Conservation (phyloP, 2,113 vertebrate species). For the Macquaria ambigua region DNA sequence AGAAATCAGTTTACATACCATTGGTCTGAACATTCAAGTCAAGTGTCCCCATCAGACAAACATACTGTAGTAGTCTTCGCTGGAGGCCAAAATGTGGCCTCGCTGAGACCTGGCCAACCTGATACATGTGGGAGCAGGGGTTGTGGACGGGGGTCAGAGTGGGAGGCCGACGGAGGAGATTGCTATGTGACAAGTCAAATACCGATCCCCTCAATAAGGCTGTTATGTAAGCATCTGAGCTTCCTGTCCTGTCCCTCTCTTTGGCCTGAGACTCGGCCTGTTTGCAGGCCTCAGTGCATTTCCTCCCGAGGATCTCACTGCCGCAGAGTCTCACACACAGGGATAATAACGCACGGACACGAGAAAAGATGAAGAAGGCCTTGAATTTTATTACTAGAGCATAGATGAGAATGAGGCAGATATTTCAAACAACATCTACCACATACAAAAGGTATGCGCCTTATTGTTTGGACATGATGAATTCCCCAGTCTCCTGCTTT, state of each 20-base stretch:
- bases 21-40: conserved; percentile 51
- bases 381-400: conserved; percentile 19
- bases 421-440: conserved; percentile 39
- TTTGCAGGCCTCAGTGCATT: conserved; percentile 40
- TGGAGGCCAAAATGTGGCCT: conserved; percentile 35
- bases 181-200: conserved; percentile 74
- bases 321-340: conserved; percentile 6
- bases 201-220: conserved; percentile 61
- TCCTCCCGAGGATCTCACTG: conserved; percentile 32
- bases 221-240: conserved; percentile 76
- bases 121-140: conserved; percentile 54
- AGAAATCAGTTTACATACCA: conserved; percentile 74
- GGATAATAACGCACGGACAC: conserved; percentile 36
- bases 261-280: conserved; percentile 25
- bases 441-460: conserved; percentile 36
- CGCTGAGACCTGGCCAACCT: conserved; percentile 51
- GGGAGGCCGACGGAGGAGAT: conserved; percentile 46
- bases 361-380: conserved; percentile 38
- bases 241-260: conserved; percentile 70
- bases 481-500: conserved; percentile 28
- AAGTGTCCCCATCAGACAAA: conserved; percentile 58
- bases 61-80: conserved; percentile 24
- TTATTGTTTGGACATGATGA: conserved; percentile 39
- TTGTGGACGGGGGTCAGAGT: conserved; percentile 42
- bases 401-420: conserved; percentile 17